Evolutionary conservation across 2,113 vertebrate species (phyloP), one percentile per base, ranked within the genome.

Genomic region (Semnornis frantzii): DNA sequence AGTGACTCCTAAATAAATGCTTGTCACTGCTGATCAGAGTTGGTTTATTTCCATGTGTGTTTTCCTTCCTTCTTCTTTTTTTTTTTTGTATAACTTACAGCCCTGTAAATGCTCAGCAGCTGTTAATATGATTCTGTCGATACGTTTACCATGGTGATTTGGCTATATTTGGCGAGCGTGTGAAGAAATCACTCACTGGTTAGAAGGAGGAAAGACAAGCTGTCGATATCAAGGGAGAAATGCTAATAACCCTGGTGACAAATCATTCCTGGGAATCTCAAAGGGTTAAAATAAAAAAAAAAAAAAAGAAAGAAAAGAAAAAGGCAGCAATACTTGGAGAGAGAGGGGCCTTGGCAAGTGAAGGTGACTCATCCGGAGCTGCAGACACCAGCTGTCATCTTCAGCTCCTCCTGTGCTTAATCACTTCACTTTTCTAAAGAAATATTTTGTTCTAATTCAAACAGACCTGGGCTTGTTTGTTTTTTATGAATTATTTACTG

Each of bases 241-340:
- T 99, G 98, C 98, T 99, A 99, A 99, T 99, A 98, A 98, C 97
- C 97, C 94, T 37, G 48, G 97, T 98, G 98, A 99, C 98, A 98
- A 97, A 99, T 98, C 93, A 97, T 98, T 97, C 96, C 97, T 93
- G 90, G 91, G 97, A 95, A 97, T 97, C 97, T 98, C 97, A 93
- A 97, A 97, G 98, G 97, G 98, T 98, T 98, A 98, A 98, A 98
- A 97, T 96, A 95, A 96, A 92, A 69, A 74, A 57, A 63, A 94
- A 95, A 89, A 69, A 82, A 95, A 95, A 91, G 63, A 82, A 55
- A 30, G 20, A 66, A n/a, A n/a, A n/a, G n/a, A n/a, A n/a, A 65
- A 55, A 55, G 15, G 87, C 92, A 74, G 82, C 72, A 98, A 95
- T 95, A 93, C 95, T 97, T 98, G 95, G 95, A 23, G 95, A 83